These are phyloP conservation scores for Brachionus sp. DNA, from an alignment of 1,140 invertebrate species.

Conservation along the genomic window DNA sequence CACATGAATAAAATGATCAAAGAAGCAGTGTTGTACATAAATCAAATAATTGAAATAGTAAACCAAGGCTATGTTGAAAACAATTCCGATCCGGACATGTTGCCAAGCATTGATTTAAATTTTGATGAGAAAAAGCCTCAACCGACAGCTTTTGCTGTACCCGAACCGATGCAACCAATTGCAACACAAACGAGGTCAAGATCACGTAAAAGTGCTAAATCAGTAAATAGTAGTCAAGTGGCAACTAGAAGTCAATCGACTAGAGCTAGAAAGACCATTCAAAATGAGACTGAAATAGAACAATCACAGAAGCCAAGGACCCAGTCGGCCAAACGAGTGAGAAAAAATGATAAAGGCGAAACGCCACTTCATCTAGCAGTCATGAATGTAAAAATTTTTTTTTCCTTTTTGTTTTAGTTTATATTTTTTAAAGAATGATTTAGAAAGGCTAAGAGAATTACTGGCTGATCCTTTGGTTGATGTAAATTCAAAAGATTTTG, in stretches of 20 bases:
- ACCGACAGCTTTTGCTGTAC: not conserved
- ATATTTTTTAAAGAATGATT: not conserved
- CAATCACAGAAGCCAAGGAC: constrained; percentile 5
- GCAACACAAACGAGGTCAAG: not conserved
- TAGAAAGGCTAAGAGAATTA: constrained; percentile 24
- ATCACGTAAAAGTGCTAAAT: not conserved
- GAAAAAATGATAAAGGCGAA: constrained; percentile 45
- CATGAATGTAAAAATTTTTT: constrained; percentile 42
- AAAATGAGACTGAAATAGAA: not conserved
- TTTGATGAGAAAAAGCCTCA: not conserved
- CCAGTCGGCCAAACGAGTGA: constrained; percentile 6
- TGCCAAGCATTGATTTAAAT: not conserved
- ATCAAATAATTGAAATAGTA: constrained; percentile 21
- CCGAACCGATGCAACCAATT: not conserved
- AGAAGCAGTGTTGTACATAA: constrained; percentile 25
- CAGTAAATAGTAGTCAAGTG: not conserved
- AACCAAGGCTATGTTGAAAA: not conserved
- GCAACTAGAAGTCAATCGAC: not conserved
- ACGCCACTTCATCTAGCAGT: constrained; percentile 23
- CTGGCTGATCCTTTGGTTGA: not conserved
- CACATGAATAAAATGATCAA: constrained; percentile 45
- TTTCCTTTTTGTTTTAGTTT: no score
- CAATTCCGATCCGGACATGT: not conserved
- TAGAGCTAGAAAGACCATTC: not conserved
- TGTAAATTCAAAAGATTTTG: constrained; percentile 34